These are phyloP conservation scores for Melolontha melolontha DNA, from an alignment of 2,888 invertebrate genomes.

Conservation along the genomic window DNA sequence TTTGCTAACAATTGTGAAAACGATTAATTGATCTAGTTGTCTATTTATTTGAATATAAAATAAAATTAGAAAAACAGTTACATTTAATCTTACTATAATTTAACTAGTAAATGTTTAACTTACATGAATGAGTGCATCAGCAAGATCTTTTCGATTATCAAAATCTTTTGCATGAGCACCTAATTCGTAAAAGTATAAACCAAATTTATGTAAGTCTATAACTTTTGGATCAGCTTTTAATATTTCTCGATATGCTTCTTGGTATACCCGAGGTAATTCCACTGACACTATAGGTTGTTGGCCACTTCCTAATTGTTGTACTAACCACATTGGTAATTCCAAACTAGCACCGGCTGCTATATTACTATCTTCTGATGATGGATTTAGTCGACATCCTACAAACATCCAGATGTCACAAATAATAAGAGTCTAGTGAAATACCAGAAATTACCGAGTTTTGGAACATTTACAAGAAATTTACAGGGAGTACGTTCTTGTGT, in stretches of 20 bases:
- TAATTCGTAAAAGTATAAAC: slow-evolving; percentile 89
- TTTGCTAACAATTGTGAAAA: too few species aligned
- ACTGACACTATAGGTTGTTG: slow-evolving; percentile 73
- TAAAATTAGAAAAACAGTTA: too few species aligned
- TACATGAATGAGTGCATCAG: slow-evolving; percentile 78
- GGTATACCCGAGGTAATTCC: slow-evolving; percentile 75
- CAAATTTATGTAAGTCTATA: slow-evolving; percentile 88
- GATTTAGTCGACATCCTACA: slow-evolving; percentile 81
- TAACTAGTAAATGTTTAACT: slow-evolving; percentile 54
- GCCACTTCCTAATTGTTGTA: slow-evolving; percentile 72
- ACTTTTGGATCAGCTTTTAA: slow-evolving; percentile 90
- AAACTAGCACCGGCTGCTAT: slow-evolving; percentile 79
- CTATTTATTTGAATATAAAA: too few species aligned
- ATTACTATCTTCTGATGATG: slow-evolving; percentile 79
- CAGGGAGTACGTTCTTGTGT: slow-evolving; percentile 89
- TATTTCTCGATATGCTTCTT: slow-evolving; percentile 79
- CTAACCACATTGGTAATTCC: slow-evolving; percentile 91
- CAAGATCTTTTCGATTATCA: slow-evolving; percentile 78
- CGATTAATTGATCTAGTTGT: too few species aligned
- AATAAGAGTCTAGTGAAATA: not conserved
- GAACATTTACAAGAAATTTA: slow-evolving; percentile 76
- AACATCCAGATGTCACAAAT: slow-evolving; percentile 23
- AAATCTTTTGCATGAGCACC: slow-evolving; percentile 83
- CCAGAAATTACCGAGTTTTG: slow-evolving; percentile 70
- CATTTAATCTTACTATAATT: too few species aligned